Percentiles rank a stretch among this genome's conserved stretches.
Conservation (phyloP, 2,888 invertebrate genomes). For the Nycteola revayana region DNA sequence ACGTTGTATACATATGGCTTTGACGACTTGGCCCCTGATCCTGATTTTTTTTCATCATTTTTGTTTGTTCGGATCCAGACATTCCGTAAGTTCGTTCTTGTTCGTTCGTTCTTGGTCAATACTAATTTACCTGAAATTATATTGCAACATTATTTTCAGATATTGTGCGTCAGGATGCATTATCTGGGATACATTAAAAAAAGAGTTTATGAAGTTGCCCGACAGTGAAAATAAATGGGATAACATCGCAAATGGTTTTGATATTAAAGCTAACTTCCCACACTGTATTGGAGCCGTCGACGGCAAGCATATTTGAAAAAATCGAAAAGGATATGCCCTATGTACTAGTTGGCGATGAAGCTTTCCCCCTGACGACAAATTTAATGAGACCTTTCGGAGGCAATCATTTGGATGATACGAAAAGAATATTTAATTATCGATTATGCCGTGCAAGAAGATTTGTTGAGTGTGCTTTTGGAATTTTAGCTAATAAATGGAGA, state of each 20-base stretch:
- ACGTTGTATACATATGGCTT: constrained; percentile 17
- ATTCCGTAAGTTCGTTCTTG: constrained; percentile 14
- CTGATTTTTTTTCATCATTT: constrained; percentile 12
- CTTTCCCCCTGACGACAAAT: too few species aligned
- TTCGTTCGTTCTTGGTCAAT: constrained; percentile 16
- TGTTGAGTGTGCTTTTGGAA: too few species aligned
- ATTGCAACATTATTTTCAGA: constrained; percentile 13
- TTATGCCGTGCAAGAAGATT: too few species aligned
- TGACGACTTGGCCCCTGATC: constrained; percentile 14
- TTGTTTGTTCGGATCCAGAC: constrained; percentile 13
- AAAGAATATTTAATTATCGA: not conserved
- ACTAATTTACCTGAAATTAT: constrained; percentile 21
- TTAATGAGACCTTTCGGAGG: too few species aligned
- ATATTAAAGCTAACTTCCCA: not conserved
- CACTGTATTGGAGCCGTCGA: not conserved
- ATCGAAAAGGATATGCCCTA: not conserved
- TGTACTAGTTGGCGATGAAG: not conserved
- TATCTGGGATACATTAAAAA: constrained; percentile 19
- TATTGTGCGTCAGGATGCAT: constrained; percentile 11
- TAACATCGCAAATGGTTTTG: constrained; percentile 13
- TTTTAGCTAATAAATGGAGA: too few species aligned
- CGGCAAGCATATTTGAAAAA: not conserved
- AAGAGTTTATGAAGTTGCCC: constrained; percentile 7
- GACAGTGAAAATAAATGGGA: constrained; percentile 10
- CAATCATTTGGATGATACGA: too few species aligned